phyloP scores from a whole-genome alignment of 1,140 invertebrate genomes.

The Druon quercuslanigerum region DNA sequence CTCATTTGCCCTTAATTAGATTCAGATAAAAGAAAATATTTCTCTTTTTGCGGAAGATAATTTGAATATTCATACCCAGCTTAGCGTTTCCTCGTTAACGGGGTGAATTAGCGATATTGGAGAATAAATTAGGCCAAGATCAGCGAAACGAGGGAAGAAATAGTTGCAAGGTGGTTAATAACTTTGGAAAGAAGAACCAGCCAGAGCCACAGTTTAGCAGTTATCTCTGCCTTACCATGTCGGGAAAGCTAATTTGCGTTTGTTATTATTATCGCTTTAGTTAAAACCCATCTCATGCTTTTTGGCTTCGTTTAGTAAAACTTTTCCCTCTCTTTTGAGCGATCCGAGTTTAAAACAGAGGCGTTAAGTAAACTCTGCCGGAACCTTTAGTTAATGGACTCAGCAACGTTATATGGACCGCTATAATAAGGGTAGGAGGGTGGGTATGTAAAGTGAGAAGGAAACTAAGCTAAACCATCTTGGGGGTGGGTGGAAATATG shows the following conservation, averaged over 20 bases:
- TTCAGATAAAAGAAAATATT: not conserved
- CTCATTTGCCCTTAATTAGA: not conserved
- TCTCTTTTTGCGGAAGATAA: not conserved
- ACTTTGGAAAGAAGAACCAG: not conserved
- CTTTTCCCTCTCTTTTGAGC: slow-evolving; percentile 56
- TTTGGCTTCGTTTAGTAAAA: slow-evolving; percentile 37
- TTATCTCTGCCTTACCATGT: not conserved
- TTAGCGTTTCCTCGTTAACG: slow-evolving; percentile 20
- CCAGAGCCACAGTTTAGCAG: too few species aligned
- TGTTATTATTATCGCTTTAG: slow-evolving; percentile 11
- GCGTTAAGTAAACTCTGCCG: slow-evolving; percentile 57
- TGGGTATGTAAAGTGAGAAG: slow-evolving; percentile 54
- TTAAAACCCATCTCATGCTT: not conserved
- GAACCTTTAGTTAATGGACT: slow-evolving; percentile 57
- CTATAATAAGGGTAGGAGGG: not conserved
- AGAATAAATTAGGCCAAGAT: slow-evolving; percentile 5
- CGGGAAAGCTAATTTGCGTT: not conserved
- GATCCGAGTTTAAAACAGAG: slow-evolving; percentile 33
- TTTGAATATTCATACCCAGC: slow-evolving; percentile 15
- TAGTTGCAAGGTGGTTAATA: slow-evolving; percentile 13
- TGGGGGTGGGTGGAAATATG: slow-evolving; percentile 35
- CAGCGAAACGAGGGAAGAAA: slow-evolving; percentile 24
- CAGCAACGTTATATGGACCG: slow-evolving; percentile 49
- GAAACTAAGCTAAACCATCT: slow-evolving; percentile 54
- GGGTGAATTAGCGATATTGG: slow-evolving; percentile 24